phyloP scores from a whole-genome alignment of 2,888 invertebrate genomes.

The Eubasilissa splendida region DNA sequence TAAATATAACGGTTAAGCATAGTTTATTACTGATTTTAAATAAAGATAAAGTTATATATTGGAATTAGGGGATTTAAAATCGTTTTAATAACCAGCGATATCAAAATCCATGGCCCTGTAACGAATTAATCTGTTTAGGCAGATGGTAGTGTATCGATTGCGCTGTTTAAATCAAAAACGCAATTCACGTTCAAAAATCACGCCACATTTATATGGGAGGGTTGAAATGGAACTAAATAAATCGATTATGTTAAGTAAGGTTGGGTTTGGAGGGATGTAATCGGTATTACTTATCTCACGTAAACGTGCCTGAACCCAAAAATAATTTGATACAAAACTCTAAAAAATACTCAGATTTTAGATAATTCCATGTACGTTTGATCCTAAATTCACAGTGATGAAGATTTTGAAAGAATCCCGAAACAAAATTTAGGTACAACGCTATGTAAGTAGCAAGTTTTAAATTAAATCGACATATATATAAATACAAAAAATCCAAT shows the following conservation, averaged over 20 bases:
- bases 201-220: constrained; percentile 3
- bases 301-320: background rate
- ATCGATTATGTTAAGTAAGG: constrained; percentile 10
- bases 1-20: no score
- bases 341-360: no score
- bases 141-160: constrained; percentile 1
- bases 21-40: no score
- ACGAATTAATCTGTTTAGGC: background rate
- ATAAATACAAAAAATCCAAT: no score
- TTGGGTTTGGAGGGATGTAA: background rate
- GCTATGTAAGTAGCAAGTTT: no score
- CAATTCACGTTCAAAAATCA: constrained; percentile 29
- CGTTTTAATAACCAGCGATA: background rate
- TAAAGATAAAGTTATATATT: background rate
- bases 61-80: background rate
- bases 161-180: constrained; percentile 5
- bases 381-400: no score
- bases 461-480: no score
- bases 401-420: no score
- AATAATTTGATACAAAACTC: no score
- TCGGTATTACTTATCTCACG: background rate
- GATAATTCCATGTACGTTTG: no score
- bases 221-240: background rate
- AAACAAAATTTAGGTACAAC: no score
- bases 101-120: background rate